Evolutionary conservation across 1,140 invertebrate genomes (phyloP), one percentile per base, ranked within the genome.

Genomic region (Drosophila obscura): DNA sequence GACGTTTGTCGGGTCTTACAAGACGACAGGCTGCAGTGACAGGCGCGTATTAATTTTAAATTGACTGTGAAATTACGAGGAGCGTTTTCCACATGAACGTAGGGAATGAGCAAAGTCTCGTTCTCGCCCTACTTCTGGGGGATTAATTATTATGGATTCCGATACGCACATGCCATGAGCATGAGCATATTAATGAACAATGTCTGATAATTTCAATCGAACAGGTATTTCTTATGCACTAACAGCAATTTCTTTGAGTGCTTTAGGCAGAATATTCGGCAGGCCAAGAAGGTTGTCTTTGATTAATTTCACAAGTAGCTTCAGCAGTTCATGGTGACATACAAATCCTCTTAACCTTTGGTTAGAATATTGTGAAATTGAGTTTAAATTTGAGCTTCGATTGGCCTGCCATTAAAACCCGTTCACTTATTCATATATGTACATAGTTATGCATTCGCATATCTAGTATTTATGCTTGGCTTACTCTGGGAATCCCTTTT

Each of bases 1-100:
- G 84, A 72, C 79, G 79, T 82, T 71, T 76, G 50, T 77, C 72
- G 44, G 75, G 58, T 72, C 71, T 51, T 44, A 45, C 57, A 71
- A 60, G 63, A 56, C 61, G 69, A 16, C 60, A 35, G 66, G 44
- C 60, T 26, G 39, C 59, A 55, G 69, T 69, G 59, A 82, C 67
- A 79, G 65, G 76, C 76, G 84, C 76, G 76, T 80, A 88, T 88
- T 83, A 88, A 88, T 80, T 89, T 89, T 88, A 88, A 88, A 88
- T 88, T 88, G 84, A 88, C 83, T 89, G 83, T 88, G 80, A 88
- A 88, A 87, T 87, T 88, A 80, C 75, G 69, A 73, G 50, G 83
- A 80, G 64, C 49, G 52, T 51, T 73, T 67, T 65, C 58, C 77
- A 51, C 63, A 77, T 53, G 51, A 19, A 19, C 0, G 0, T 48